Evolutionary conservation across 2,888 invertebrate genomes (phyloP), one percentile per base, ranked within the genome.

Genomic region (Archips crataeganus): DNA sequence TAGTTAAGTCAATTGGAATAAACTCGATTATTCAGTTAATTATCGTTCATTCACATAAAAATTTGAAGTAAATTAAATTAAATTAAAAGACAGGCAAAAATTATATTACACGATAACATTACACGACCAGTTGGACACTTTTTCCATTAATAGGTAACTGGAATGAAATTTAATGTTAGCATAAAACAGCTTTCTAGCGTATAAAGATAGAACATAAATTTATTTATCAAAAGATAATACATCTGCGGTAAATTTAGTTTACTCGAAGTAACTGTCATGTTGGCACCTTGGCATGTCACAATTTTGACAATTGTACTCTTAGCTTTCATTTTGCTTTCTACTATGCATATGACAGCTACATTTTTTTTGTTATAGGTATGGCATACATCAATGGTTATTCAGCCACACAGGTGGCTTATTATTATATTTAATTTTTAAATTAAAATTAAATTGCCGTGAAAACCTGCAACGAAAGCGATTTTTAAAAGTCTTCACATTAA

Each of bases 51-150:
- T 61, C 66, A 15, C 71, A 54, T 59, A 36, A 34, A 39, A 68
- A 63, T 36, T 39, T 4, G 8, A 34, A 32, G 4, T 15, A 34
- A 45, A 49, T 11, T 39, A 4, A 57, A 68, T 49, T 32, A 51
- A 49, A 69, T 32, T 34, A 49, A 69, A 71, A 69, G 57, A 45
- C 32, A 62, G 15, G 57, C 59, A 59, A 39, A 10, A 8, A 57
- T 68, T 57, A 63, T 68, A 68, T 63, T 57, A 36, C 23, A 49
- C 68, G 68, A 69, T 49, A 15, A 34, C 63, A 9, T 61, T 60
- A 36, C 60, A 11, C 3, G 32, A 32, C 57, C 4, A 5, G 32
- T 32, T 23, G 32, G 32, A 32, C 10, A 32, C 57, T 57, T 3
- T 57, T 57, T 39, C 32, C 32, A n/a, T 11, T 32, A 57, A 32